These are phyloP conservation scores for Trichopria drosophilae DNA, from an alignment of 2,888 invertebrate genomes.

Conservation along the genomic window DNA sequence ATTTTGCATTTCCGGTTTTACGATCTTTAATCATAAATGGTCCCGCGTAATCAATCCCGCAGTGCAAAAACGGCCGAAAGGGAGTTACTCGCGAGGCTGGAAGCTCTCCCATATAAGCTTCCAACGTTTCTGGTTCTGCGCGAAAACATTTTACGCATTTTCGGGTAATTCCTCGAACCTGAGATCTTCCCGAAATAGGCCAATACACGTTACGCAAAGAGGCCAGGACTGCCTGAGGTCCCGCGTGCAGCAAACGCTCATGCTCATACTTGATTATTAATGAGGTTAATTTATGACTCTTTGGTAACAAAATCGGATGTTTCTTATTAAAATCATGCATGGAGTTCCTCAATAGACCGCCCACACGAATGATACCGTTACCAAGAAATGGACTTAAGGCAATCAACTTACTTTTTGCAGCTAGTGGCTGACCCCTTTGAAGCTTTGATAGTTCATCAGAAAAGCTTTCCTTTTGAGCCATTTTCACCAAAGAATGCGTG, in stretches of 20 bases:
- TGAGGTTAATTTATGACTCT: slow-evolving; percentile 7
- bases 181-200: slow-evolving; percentile 8
- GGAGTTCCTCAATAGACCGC: slow-evolving; percentile 25
- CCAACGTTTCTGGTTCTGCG: background rate
- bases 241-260: slow-evolving; percentile 15
- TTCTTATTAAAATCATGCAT: slow-evolving; percentile 14
- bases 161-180: slow-evolving; percentile 5
- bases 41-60: slow-evolving; percentile 11
- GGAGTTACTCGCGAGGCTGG: slow-evolving; percentile 15
- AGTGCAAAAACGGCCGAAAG: slow-evolving; percentile 8
- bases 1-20: background rate
- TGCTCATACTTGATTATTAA: slow-evolving; percentile 16
- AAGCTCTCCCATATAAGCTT: slow-evolving; percentile 11
- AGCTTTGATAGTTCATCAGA: background rate
- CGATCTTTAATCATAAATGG: slow-evolving; percentile 6
- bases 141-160: slow-evolving; percentile 19
- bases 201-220: slow-evolving; percentile 11
- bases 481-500: background rate
- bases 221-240: slow-evolving; percentile 13
- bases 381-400: slow-evolving; percentile 24
- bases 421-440: background rate
- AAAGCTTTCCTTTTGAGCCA: slow-evolving; percentile 5
- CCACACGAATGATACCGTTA: background rate
- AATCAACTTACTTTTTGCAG: background rate
- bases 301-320: slow-evolving; percentile 26